Conservation (phyloP, 1,140 invertebrate species). For the Aphis craccivora region DNA sequence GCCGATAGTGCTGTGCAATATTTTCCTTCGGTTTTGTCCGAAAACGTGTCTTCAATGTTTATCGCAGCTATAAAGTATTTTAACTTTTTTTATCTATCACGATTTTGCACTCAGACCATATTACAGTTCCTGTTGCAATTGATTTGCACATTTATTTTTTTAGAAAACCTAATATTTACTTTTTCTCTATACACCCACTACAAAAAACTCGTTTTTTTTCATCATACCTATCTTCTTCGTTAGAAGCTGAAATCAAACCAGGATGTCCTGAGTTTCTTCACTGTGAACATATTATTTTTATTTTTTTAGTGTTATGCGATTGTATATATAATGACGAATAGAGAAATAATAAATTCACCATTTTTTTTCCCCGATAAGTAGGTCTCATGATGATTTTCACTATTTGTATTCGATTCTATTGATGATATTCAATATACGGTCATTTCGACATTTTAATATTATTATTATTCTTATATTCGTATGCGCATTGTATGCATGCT, state of each 20-base stretch:
- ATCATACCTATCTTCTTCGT: background rate
- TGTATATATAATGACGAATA: slow-evolving; percentile 9
- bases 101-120: slow-evolving; percentile 6
- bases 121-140: background rate
- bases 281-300: background rate
- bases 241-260: slow-evolving; percentile 15
- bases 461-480: background rate
- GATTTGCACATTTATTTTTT: background rate
- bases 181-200: slow-evolving; percentile 5
- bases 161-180: slow-evolving; percentile 14
- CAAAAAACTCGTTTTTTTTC: background rate
- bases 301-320: background rate
- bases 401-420: slow-evolving; percentile 6
- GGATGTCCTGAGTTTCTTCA: slow-evolving; percentile 31
- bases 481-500: background rate
- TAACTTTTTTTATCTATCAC: slow-evolving; percentile 18
- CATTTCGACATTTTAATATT: slow-evolving; percentile 16
- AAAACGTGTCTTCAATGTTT: slow-evolving; percentile 36
- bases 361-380: slow-evolving; percentile 16
- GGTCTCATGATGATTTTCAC: slow-evolving; percentile 32
- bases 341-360: slow-evolving; percentile 4
- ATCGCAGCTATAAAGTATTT: background rate
- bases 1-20: slow-evolving; percentile 19
- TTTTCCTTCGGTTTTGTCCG: background rate
- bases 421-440: background rate